Percentiles rank a stretch among this genome's conserved stretches.
phyloP scores from a whole-genome alignment of 2,113 vertebrate genomes.

The Regulus satrapa region DNA sequence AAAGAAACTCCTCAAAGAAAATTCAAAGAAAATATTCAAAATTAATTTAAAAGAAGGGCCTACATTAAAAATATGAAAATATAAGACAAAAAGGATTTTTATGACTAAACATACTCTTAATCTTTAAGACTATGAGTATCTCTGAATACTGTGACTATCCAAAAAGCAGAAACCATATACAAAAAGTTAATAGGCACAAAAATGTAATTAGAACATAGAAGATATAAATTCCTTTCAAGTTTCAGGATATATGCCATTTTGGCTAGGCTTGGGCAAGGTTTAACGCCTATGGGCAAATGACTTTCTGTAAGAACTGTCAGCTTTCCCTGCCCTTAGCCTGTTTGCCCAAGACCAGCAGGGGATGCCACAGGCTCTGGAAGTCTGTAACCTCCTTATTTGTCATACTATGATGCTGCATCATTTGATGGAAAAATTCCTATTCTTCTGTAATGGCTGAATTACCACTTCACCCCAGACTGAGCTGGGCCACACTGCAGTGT shows the following conservation, averaged over 20 bases:
- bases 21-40: not conserved
- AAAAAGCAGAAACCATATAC: not conserved
- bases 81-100: not conserved
- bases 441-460: not conserved
- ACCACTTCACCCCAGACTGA: not conserved
- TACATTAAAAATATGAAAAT: not conserved
- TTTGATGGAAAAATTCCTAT: not conserved
- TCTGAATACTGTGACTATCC: not conserved
- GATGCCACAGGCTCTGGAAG: not conserved
- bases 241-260: not conserved
- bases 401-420: fast-evolving
- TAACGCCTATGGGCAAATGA: not conserved
- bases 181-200: not conserved
- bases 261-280: not conserved
- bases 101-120: not conserved
- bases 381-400: not conserved
- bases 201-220: not conserved
- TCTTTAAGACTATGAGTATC: not conserved
- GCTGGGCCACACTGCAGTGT: fast-evolving
- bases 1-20: not conserved
- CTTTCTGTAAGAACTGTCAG: not conserved
- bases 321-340: not conserved
- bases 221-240: not conserved
- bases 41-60: not conserved
- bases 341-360: not conserved